These are phyloP conservation scores for Phataginus tricuspis DNA, from an alignment of 2,797 vertebrate genomes.

Conservation along the genomic window DNA sequence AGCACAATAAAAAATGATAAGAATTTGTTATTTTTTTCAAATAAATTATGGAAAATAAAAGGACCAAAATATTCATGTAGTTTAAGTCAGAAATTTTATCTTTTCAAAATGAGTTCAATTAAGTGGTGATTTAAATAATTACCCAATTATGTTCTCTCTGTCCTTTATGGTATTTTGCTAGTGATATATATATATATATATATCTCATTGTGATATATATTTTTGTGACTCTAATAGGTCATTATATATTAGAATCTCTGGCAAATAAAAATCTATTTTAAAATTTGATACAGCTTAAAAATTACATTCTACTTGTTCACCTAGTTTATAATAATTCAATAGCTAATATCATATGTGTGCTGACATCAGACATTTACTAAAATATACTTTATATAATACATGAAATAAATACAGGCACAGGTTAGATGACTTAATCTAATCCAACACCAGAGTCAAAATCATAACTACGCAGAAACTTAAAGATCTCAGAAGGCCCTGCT, in stretches of 20 bases:
- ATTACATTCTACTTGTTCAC: background rate
- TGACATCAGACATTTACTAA: no score
- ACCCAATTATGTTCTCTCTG: background rate
- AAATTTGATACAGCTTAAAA: background rate
- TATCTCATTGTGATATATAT: no score
- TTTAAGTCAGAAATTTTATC: constrained; percentile 1
- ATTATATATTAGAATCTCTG: background rate
- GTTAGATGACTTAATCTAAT: background rate
- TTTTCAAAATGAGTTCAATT: constrained; percentile 8
- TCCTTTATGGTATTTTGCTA: background rate
- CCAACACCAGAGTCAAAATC: background rate
- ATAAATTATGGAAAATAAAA: background rate
- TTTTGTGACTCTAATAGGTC: background rate
- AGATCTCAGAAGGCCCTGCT: background rate
- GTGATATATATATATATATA: background rate
- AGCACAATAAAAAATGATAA: background rate
- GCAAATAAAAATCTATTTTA: background rate
- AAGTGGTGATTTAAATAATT: background rate
- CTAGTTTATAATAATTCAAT: background rate
- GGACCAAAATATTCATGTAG: background rate
- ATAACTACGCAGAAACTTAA: background rate
- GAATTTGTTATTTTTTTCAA: constrained; percentile 61
- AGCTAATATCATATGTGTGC: background rate
- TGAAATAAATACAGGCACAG: background rate
- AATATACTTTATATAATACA: background rate